Percentiles rank a stretch among this genome's conserved stretches.
Conservation (phyloP, 37 sponge, comb jelly and placozoan species). For the Petrosia ficiformis region DNA sequence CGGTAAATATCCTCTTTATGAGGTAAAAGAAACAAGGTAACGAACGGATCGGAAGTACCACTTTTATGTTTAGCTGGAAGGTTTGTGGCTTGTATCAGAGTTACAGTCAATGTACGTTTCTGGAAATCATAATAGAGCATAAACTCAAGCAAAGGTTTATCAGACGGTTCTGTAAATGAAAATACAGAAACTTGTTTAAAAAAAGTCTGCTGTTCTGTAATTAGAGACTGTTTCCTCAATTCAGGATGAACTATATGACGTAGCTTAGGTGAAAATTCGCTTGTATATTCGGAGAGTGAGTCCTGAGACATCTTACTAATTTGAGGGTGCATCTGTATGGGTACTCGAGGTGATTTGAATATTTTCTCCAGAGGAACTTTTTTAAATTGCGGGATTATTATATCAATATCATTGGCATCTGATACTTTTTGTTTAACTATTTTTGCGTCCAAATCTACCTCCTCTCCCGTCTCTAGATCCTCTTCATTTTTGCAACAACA, state of each 20-base stretch:
- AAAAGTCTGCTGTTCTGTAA: too few relatives aligned
- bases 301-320: too few relatives aligned
- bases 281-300: too few relatives aligned
- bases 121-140: conserved; percentile 63
- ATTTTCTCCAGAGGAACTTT: not conserved
- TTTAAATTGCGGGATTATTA: not conserved
- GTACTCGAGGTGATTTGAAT: conserved; percentile 8
- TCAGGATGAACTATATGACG: too few relatives aligned
- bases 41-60: conserved; percentile 20
- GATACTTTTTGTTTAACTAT: too few relatives aligned
- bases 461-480: too few relatives aligned
- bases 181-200: too few relatives aligned
- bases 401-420: too few relatives aligned
- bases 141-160: conserved; percentile 55
- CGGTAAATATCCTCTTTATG: conserved; percentile 46
- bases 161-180: too few relatives aligned
- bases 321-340: not conserved
- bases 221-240: too few relatives aligned
- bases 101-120: conserved; percentile 25
- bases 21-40: conserved; percentile 42
- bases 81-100: conserved; percentile 26
- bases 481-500: too few relatives aligned
- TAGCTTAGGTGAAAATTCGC: not conserved
- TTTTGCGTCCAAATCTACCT: too few relatives aligned
- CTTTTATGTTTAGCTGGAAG: not conserved